Percentiles rank a stretch among this genome's conserved stretches.
Evolutionary conservation across 2,797 vertebrate species (phyloP).

Genomic region (Loriculus beryllinus): DNA sequence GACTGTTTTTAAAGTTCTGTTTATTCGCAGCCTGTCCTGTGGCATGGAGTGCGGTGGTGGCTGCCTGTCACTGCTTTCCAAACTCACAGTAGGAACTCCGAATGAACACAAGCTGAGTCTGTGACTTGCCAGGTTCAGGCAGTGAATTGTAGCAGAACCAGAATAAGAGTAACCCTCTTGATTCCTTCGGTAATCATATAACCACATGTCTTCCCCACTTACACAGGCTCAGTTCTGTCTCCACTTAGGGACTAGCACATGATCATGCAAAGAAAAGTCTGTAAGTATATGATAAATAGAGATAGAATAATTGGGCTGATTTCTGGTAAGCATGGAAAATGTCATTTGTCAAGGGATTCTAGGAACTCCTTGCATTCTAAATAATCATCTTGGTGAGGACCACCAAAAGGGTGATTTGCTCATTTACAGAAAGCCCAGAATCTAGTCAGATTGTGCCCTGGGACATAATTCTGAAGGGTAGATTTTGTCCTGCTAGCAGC

Average conservation of each 20-base stretch:
- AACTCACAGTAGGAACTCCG: neutral
- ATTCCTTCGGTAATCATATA: neutral
- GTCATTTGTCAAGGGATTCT: neutral
- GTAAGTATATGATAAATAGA: neutral
- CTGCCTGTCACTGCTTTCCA: neutral
- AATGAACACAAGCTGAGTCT: neutral
- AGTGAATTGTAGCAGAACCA: neutral
- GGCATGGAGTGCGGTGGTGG: neutral
- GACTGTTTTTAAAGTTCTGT: neutral
- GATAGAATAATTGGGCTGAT: neutral
- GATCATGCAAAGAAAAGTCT: neutral
- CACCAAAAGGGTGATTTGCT: neutral
- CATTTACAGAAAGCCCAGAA: neutral
- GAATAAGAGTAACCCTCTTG: neutral
- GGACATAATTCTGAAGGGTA: neutral
- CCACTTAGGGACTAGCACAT: neutral
- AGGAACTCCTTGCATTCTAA: neutral
- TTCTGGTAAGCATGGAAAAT: neutral
- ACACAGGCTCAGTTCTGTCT: neutral
- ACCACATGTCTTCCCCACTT: accelerated
- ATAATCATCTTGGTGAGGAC: neutral
- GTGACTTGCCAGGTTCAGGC: neutral
- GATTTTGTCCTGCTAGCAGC: neutral
- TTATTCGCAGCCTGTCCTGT: neutral
- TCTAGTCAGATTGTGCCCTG: neutral